These are phyloP conservation scores for Sterna hirundo DNA, from an alignment of 2,113 vertebrate species.

Conservation along the genomic window DNA sequence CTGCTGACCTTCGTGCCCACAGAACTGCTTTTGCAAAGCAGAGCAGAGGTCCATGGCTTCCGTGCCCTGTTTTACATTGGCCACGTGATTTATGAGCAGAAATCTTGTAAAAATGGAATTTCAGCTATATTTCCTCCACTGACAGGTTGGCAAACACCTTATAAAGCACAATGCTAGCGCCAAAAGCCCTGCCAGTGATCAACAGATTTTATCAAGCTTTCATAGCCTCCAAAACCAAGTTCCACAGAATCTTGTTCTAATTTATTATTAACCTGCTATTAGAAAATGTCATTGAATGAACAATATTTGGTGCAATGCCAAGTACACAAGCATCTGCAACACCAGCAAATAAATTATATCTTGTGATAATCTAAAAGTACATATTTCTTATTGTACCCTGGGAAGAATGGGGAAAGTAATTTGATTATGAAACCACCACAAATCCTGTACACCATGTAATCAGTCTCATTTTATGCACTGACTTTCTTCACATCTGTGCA, in stretches of 20 bases:
- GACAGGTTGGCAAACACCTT: neutral
- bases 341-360: neutral
- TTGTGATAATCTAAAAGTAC: neutral
- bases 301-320: neutral
- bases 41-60: neutral
- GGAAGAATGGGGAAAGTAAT: neutral
- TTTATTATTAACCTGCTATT: slow-evolving; percentile 31
- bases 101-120: slow-evolving; percentile 1
- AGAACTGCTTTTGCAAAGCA: neutral
- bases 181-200: neutral
- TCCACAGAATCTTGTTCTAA: slow-evolving; percentile 11
- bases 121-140: neutral
- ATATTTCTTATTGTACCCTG: neutral
- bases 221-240: neutral
- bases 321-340: neutral
- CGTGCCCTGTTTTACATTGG: neutral
- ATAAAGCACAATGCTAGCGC: slow-evolving; percentile 1
- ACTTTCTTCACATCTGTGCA: neutral
- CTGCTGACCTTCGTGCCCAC: neutral
- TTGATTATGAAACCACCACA: neutral
- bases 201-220: neutral
- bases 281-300: slow-evolving; percentile 14
- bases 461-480: neutral
- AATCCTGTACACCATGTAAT: neutral
- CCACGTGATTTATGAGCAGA: neutral